Percentiles rank a stretch among this genome's conserved stretches.
Evolutionary conservation across 2,797 vertebrate genomes (phyloP).

Genomic region (Pseudochaenichthys georgianus): DNA sequence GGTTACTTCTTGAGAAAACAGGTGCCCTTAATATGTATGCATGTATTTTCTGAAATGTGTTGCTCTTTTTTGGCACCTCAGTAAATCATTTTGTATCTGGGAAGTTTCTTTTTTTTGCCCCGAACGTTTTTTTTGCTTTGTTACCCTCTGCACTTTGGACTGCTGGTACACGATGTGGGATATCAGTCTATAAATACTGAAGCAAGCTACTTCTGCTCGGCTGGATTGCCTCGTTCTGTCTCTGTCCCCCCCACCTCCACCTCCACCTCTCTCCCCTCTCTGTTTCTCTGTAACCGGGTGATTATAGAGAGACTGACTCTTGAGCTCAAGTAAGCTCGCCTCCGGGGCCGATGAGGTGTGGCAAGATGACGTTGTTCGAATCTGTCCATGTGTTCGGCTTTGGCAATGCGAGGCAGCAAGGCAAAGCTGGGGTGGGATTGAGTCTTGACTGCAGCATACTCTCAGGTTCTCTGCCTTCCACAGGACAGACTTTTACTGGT

Average conservation of each 20-base stretch:
- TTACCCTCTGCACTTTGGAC: slow-evolving; percentile 48
- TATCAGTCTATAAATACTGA: slow-evolving; percentile 69
- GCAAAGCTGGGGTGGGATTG: slow-evolving; percentile 45
- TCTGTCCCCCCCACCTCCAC: slow-evolving; percentile 41
- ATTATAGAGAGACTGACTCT: slow-evolving; percentile 73
- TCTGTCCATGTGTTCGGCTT: slow-evolving; percentile 56
- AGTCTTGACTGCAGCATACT: slow-evolving; percentile 41
- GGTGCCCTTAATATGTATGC: not conserved
- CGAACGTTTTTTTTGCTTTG: slow-evolving; percentile 44
- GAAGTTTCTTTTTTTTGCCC: slow-evolving; percentile 15
- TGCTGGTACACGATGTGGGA: slow-evolving; percentile 49
- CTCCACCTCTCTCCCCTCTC: slow-evolving; percentile 34
- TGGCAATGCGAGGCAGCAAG: slow-evolving; percentile 33
- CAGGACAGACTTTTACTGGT: slow-evolving; percentile 13
- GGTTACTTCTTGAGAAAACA: not conserved
- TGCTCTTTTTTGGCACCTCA: not conserved
- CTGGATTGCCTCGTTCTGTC: slow-evolving; percentile 53
- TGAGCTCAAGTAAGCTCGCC: slow-evolving; percentile 68
- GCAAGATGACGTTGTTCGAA: slow-evolving; percentile 67
- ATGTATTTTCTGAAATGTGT: slow-evolving; percentile 21
- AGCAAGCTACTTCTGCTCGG: slow-evolving; percentile 54
- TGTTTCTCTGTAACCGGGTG: slow-evolving; percentile 57
- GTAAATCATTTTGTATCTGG: slow-evolving; percentile 3
- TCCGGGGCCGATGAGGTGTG: slow-evolving; percentile 62
- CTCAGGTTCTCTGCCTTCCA: slow-evolving; percentile 25